Evolutionary conservation across 2,888 invertebrate species (phyloP), one percentile per base, ranked within the genome.

Genomic region (Lymantria monacha): DNA sequence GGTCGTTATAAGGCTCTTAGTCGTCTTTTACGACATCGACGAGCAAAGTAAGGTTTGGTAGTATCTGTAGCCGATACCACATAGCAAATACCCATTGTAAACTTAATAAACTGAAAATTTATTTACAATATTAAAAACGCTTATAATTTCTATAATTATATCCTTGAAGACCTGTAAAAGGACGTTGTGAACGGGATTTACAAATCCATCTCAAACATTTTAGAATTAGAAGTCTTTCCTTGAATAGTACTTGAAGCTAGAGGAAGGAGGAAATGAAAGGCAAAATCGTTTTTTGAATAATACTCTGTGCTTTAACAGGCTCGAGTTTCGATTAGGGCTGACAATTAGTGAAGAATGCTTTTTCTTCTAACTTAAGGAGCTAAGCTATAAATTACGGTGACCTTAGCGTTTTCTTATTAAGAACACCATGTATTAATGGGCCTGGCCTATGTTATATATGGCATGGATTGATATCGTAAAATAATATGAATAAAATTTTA

Each of bases 401-500:
- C 65, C 64, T 63, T 66, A 66, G 70, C 70, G 72, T 77, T 79
- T 74, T 75, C 81, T 81, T 82, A 81, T 79, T 76, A 77, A 72
- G 79, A 77, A 71, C 79, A 83, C 80, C 82, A 69, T 74, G 67
- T 83, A 86, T 84, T 85, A 85, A 86, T 86, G 83, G 78, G 83
- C 71, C 71, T 86, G 83, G 78, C 83, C 71, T 70, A 73, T 69
- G 69, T 76, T 76, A 74, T 78, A 69, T 64, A n/a, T n/a, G n/a
- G n/a, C n/a, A n/a, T n/a, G n/a, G 72, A 22, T 22, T 22, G 22
- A 22, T 22, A 22, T 22, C 73, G 79, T 80, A 80, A 79, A 81
- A 79, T 79, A 72, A 72, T 69, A 72, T 67, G 72, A 70, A 68
- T 55, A 70, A 67, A 55, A 64, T 69, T 61, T 62, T 74, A 85